Evolutionary conservation across 2,797 vertebrate species (phyloP), one percentile per base, ranked within the genome.

Genomic region (Siniperca undulata): DNA sequence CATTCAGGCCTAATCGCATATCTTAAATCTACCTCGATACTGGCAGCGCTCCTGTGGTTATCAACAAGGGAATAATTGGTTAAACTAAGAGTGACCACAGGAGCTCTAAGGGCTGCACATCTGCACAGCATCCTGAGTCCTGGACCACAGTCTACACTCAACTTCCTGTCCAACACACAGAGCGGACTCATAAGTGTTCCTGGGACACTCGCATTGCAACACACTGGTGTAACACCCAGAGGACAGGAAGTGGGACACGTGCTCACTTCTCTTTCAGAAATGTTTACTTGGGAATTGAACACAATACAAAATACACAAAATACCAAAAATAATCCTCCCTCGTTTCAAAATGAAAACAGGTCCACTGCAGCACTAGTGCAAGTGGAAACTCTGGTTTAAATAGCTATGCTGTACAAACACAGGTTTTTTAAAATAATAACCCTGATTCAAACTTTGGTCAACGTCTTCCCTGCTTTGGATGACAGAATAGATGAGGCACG

Each of bases 121-220:
- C 84, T 92, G 90, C 69, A 73, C 60, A 69, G 60, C 73, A 79
- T 82, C 76, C 81, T 22, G 81, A 86, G 58, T 80, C 79, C 77
- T 73, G 70, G 68, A 85, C 75, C 83, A 70, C 75, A 79, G 27
- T 73, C 58, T 62, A n/a, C 1, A 12, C 42, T 79, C 24, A 30
- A 38, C 80, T 83, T 93, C 90, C 89, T 86, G 81, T 78, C 77
- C 80, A 78, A 76, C 62, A 70, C 78, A 60, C 40, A 71, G 58
- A 70, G 74, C 68, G 22, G 77, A 30, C 70, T 78, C 59, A n/a
- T 79, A 78, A 86, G 81, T 19, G 80, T 87, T 70, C 72, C 67
- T 62, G 70, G 65, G 86, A 87, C 72, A n/a, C 65, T 84, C 5
- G 0, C 30, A 62, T 88, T 80, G 72, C 70, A 84, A 81, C 58